phyloP scores from a whole-genome alignment of 2,888 invertebrate genomes.

The Sesia apiformis region DNA sequence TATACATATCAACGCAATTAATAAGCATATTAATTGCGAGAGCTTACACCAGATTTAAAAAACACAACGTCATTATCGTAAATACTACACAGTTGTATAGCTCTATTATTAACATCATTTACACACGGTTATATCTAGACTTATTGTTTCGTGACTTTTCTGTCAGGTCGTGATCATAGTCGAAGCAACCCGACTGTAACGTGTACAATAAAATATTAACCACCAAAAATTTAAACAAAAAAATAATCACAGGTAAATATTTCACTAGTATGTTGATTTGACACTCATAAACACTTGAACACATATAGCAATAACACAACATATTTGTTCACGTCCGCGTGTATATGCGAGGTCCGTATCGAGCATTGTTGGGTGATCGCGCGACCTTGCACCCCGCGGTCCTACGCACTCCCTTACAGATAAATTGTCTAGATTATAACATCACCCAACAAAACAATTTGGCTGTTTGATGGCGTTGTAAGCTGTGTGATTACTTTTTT shows the following conservation, averaged over 20 bases:
- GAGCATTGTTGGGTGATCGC: slow-evolving; percentile 62
- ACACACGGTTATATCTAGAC: too few species aligned
- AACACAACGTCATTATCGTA: too few species aligned
- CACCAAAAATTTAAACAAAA: background rate
- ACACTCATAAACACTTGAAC: slow-evolving; percentile 8
- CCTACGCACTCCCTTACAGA: slow-evolving; percentile 30
- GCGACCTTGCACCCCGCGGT: slow-evolving; percentile 45
- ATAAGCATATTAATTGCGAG: too few species aligned
- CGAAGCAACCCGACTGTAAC: too few species aligned
- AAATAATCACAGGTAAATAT: background rate
- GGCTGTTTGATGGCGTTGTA: slow-evolving; percentile 65
- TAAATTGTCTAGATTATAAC: slow-evolving; percentile 14
- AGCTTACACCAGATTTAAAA: too few species aligned
- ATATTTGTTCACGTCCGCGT: slow-evolving; percentile 21
- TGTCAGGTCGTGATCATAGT: too few species aligned
- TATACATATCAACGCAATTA: too few species aligned
- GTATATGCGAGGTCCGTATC: slow-evolving; percentile 58
- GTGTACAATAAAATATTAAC: background rate
- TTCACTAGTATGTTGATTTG: background rate
- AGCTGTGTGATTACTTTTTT: slow-evolving; percentile 66
- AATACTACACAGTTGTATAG: too few species aligned
- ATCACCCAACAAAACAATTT: slow-evolving; percentile 64
- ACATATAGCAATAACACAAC: slow-evolving; percentile 11
- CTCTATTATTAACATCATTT: too few species aligned
- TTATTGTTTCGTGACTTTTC: too few species aligned